Percentiles rank a stretch among this genome's conserved stretches.
Evolutionary conservation across 1,140 invertebrate species (phyloP).

Genomic region (Lamellibrachia luymesi): DNA sequence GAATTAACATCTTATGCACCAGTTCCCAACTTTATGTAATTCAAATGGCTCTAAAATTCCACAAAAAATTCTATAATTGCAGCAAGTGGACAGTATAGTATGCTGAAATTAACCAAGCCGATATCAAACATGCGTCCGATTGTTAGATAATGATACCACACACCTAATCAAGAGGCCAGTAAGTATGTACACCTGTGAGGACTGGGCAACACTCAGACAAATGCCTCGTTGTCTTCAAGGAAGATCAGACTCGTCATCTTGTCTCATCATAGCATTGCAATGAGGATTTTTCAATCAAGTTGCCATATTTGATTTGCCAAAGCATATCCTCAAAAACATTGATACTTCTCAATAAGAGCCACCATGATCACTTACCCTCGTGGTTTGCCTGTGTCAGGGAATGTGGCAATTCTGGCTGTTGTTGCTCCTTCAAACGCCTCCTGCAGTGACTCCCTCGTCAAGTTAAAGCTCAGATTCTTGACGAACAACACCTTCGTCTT

Average conservation of each 20-base stretch:
- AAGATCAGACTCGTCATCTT: not conserved
- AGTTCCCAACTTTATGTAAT: too few species aligned
- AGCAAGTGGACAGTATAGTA: too few species aligned
- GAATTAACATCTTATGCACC: too few species aligned
- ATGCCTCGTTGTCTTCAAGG: slow-evolving; percentile 3
- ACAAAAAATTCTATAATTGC: too few species aligned
- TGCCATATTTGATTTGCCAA: not conserved
- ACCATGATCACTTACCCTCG: slow-evolving; percentile 20
- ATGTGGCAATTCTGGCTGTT: slow-evolving; percentile 20
- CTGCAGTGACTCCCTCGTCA: slow-evolving; percentile 29
- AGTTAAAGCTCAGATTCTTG: slow-evolving; percentile 34
- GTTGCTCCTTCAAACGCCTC: slow-evolving; percentile 33
- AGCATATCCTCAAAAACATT: too few species aligned
- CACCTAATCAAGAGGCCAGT: too few species aligned
- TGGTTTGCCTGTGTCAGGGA: slow-evolving; percentile 26
- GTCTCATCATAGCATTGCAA: slow-evolving; percentile 2
- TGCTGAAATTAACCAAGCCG: too few species aligned
- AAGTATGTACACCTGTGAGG: too few species aligned
- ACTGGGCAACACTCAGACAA: not conserved
- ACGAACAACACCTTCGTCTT: slow-evolving; percentile 40
- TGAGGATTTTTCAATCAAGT: not conserved
- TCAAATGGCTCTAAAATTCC: too few species aligned
- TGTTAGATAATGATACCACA: too few species aligned
- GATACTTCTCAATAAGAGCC: too few species aligned
- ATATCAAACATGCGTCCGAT: too few species aligned